Percentiles rank a stretch among this genome's conserved stretches.
These are phyloP conservation scores for Steinernema feltiae DNA, from an alignment of 1,140 invertebrate genomes.

Conservation along the genomic window DNA sequence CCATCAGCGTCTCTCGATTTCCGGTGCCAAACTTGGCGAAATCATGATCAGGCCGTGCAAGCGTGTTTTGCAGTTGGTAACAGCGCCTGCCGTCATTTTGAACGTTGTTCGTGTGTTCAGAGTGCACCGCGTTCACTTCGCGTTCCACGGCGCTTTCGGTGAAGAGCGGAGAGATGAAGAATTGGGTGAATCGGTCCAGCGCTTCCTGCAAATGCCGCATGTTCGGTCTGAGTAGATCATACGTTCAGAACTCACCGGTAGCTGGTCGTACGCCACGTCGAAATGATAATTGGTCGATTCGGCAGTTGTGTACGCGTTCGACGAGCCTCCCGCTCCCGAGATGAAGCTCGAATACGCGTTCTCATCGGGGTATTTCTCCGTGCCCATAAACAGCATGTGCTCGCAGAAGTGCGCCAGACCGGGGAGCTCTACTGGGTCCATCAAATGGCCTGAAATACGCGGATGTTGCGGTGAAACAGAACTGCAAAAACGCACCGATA, in stretches of 20 bases:
- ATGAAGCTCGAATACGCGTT: slow-evolving; percentile 75
- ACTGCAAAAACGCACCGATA: too few relatives aligned
- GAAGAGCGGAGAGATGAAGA: slow-evolving; percentile 85
- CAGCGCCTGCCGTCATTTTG: slow-evolving; percentile 78
- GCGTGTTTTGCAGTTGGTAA: slow-evolving; percentile 73
- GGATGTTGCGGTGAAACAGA: too few relatives aligned
- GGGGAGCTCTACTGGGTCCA: slow-evolving; percentile 77
- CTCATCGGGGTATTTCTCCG: slow-evolving; percentile 78
- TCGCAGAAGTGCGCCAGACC: slow-evolving; percentile 93
- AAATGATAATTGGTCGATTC: slow-evolving; percentile 92
- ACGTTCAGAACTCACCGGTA: too few relatives aligned
- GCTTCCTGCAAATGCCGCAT: slow-evolving; percentile 20
- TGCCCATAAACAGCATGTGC: slow-evolving; percentile 94
- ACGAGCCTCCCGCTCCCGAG: slow-evolving; percentile 76
- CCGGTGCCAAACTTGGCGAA: slow-evolving; percentile 60
- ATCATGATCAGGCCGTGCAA: slow-evolving; percentile 41
- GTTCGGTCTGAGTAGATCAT: not conserved
- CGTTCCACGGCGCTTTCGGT: slow-evolving; percentile 80
- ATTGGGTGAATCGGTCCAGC: slow-evolving; percentile 75
- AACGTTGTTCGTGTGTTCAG: slow-evolving; percentile 89
- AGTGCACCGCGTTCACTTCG: slow-evolving; percentile 89
- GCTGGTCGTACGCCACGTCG: slow-evolving; percentile 79
- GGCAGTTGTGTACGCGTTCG: slow-evolving; percentile 78
- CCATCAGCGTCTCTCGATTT: slow-evolving; percentile 75
- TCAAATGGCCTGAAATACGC: too few relatives aligned